phyloP scores from a whole-genome alignment of 2,797 vertebrate genomes.

The Avahi laniger region DNA sequence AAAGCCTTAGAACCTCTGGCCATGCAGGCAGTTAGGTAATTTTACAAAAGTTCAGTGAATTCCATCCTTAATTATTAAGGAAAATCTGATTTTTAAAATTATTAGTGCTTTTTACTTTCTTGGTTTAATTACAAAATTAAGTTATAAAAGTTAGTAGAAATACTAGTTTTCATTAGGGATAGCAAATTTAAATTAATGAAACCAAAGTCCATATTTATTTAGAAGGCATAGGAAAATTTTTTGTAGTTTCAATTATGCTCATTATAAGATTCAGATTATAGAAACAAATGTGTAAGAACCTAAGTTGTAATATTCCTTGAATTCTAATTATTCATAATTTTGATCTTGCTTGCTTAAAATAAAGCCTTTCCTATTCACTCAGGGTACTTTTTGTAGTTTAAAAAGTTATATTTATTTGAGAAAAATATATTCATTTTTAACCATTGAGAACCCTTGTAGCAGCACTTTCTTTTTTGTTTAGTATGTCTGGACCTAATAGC shows the following conservation, averaged over 20 bases:
- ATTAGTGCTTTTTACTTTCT: slow-evolving; percentile 47
- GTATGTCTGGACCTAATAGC: slow-evolving; percentile 98
- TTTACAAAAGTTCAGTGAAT: slow-evolving; percentile 59
- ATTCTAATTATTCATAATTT: slow-evolving; percentile 65
- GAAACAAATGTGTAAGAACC: slow-evolving; percentile 57
- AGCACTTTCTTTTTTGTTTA: slow-evolving; percentile 80
- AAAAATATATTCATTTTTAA: slow-evolving; percentile 57
- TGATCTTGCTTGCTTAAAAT: slow-evolving; percentile 69
- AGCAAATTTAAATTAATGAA: slow-evolving; percentile 49
- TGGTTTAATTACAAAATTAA: slow-evolving; percentile 57
- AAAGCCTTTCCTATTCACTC: slow-evolving; percentile 51
- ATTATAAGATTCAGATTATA: slow-evolving; percentile 51
- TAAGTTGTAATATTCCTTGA: slow-evolving; percentile 61
- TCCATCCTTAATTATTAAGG: slow-evolving; percentile 53
- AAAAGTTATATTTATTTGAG: slow-evolving; percentile 46
- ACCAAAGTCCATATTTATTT: slow-evolving; percentile 39
- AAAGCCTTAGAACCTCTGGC: slow-evolving; percentile 77
- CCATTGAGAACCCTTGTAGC: slow-evolving; percentile 71
- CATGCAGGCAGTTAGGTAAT: slow-evolving; percentile 68
- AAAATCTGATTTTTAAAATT: slow-evolving; percentile 50
- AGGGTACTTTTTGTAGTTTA: slow-evolving; percentile 50
- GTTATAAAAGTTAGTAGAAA: slow-evolving; percentile 57
- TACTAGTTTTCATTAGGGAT: slow-evolving; percentile 41
- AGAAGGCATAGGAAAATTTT: slow-evolving; percentile 39
- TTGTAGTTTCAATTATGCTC: slow-evolving; percentile 26